A percentile compares a stretch with the other conserved stretches of the same genome.
Conservation (phyloP, 2,888 invertebrate species). For the Rugalucina vietnamica region DNA sequence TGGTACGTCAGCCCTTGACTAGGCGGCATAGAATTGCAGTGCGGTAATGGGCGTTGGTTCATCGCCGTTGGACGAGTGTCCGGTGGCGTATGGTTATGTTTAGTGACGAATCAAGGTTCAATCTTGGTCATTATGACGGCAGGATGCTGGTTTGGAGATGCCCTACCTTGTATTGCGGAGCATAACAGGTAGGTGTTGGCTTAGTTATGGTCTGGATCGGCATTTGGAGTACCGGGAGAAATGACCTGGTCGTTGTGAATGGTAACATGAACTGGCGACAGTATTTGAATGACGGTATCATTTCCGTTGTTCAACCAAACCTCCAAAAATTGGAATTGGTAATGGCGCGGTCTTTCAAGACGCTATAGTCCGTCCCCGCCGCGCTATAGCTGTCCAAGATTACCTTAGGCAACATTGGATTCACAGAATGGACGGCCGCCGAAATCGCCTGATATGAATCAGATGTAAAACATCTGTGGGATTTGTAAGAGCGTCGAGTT, state of each 20-base stretch:
- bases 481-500: background rate
- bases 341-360: conserved; percentile 2
- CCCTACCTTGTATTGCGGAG: background rate
- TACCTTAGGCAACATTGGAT: conserved; percentile 19
- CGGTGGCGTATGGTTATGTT: background rate
- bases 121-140: background rate
- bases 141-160: background rate
- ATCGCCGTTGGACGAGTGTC: background rate
- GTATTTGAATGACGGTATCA: background rate
- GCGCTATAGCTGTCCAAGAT: background rate
- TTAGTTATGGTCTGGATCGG: background rate
- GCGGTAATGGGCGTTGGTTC: background rate
- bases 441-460: background rate
- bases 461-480: background rate
- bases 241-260: background rate
- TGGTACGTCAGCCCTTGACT: background rate
- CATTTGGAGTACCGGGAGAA: background rate
- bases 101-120: background rate
- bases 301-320: background rate
- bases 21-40: background rate
- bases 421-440: conserved; percentile 12
- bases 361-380: conserved; percentile 20
- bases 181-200: background rate
- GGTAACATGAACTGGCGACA: background rate
- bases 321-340: background rate